Conservation (phyloP, 2,888 invertebrate species). For the Xestia rhomboidea region DNA sequence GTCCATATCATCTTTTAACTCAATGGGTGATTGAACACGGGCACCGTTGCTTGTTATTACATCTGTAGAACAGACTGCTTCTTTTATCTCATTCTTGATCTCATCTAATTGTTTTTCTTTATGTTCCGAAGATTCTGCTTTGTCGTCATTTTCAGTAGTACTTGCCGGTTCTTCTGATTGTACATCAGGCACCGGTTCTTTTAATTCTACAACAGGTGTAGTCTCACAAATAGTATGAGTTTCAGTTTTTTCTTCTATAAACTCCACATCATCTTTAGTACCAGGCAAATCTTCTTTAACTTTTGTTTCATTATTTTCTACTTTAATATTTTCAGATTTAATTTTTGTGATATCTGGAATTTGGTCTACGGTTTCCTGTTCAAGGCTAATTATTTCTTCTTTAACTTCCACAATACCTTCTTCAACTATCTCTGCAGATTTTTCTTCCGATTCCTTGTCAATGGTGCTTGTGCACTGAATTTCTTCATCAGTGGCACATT, state of each 20-base stretch:
- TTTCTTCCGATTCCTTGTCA: slow-evolving; percentile 46
- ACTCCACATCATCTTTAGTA: slow-evolving; percentile 13
- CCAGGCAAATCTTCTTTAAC: slow-evolving; percentile 11
- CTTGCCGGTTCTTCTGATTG: slow-evolving; percentile 7
- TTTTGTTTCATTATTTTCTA: slow-evolving; percentile 26
- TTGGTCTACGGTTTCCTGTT: slow-evolving; percentile 13
- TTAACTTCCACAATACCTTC: slow-evolving; percentile 34
- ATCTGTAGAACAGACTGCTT: slow-evolving; percentile 6
- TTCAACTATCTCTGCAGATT: slow-evolving; percentile 53
- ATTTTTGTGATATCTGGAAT: slow-evolving; percentile 6
- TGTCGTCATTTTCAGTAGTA: slow-evolving; percentile 6
- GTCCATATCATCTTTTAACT: slow-evolving; percentile 56
- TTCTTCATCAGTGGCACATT: slow-evolving; percentile 20
- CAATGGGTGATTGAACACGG: slow-evolving; percentile 29
- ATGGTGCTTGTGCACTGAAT: slow-evolving; percentile 22
- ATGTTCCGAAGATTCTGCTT: slow-evolving; percentile 6
- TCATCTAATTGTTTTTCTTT: slow-evolving; percentile 16
- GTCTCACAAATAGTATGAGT: background rate
- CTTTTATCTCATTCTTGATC: slow-evolving; percentile 2
- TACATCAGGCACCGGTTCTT: slow-evolving; percentile 2
- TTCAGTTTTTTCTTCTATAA: slow-evolving; percentile 26
- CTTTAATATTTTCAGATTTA: background rate
- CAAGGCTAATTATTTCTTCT: slow-evolving; percentile 43
- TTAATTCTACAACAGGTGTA: background rate
- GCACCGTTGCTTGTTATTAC: background rate